phyloP scores from a whole-genome alignment of 2,113 vertebrate species.

The Plestiodon gilberti region DNA sequence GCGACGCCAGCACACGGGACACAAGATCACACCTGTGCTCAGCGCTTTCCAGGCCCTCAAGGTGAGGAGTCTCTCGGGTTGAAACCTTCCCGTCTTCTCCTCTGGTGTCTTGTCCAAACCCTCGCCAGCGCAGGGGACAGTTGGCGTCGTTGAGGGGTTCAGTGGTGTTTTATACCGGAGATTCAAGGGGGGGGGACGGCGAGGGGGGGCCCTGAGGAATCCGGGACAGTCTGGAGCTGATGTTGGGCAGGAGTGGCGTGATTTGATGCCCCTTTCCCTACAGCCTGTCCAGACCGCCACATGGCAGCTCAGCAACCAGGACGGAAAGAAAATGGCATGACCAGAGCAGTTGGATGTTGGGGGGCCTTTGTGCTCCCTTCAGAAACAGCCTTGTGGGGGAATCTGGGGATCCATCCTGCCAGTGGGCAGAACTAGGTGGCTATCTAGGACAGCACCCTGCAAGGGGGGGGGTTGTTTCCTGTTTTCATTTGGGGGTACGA shows the following conservation, averaged over 20 bases:
- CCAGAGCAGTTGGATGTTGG: not conserved
- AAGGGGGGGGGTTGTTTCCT: not conserved
- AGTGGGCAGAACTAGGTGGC: not conserved
- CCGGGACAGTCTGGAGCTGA: not conserved
- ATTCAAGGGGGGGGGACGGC: no score
- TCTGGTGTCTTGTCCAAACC: not conserved
- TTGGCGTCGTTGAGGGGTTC: no score
- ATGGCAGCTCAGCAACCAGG: not conserved
- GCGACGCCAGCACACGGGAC: conserved; percentile 87
- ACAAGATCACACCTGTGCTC: conserved; percentile 92
- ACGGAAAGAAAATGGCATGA: not conserved
- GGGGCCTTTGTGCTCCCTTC: not conserved
- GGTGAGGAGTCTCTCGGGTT: conserved; percentile 68
- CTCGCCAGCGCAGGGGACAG: no score
- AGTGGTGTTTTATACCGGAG: no score
- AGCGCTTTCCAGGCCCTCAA: conserved; percentile 94
- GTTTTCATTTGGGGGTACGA: not conserved
- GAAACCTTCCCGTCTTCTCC: rapidly evolving
- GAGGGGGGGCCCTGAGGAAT: not conserved
- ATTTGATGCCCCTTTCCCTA: no score
- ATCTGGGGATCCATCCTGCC: no score
- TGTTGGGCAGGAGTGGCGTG: not conserved
- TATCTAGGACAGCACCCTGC: not conserved
- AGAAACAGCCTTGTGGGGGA: no score
- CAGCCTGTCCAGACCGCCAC: no score